Percentiles rank a stretch among this genome's conserved stretches.
Evolutionary conservation across 1,140 invertebrate genomes (phyloP).

Genomic region (Coenobita brevimanus): DNA sequence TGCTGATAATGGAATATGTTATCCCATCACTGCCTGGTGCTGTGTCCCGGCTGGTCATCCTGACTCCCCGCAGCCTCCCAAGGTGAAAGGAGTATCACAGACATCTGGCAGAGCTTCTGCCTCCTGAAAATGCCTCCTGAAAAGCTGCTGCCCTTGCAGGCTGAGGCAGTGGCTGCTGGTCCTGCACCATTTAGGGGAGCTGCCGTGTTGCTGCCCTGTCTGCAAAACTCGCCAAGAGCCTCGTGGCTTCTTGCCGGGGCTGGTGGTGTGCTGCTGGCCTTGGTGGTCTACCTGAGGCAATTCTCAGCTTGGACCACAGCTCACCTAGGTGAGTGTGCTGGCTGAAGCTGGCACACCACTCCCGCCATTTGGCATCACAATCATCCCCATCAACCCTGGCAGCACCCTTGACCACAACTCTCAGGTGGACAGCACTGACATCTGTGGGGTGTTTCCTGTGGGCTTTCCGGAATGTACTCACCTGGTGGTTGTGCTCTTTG

Average conservation of each 20-base stretch:
- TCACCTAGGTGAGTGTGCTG: neutral
- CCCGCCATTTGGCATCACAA: neutral
- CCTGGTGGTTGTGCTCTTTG: neutral
- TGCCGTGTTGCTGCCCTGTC: neutral
- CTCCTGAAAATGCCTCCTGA: neutral
- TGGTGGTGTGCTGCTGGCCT: neutral
- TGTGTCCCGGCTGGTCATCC: no score
- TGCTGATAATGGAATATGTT: no score
- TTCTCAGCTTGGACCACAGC: neutral
- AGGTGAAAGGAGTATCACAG: neutral
- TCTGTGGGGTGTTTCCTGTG: neutral
- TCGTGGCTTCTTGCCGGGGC: neutral
- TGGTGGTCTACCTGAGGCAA: neutral
- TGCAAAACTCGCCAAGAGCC: neutral
- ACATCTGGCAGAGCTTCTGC: no score
- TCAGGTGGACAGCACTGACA: neutral
- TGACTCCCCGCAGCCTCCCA: neutral
- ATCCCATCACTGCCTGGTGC: no score
- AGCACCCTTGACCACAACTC: neutral
- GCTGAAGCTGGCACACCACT: neutral
- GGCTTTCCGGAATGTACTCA: neutral
- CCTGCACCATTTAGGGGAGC: neutral
- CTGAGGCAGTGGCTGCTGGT: neutral
- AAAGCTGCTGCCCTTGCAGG: neutral
- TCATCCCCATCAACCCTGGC: neutral